These are phyloP conservation scores for Drosophila sulfurigaster DNA, from an alignment of 1,140 invertebrate genomes.

Conservation along the genomic window DNA sequence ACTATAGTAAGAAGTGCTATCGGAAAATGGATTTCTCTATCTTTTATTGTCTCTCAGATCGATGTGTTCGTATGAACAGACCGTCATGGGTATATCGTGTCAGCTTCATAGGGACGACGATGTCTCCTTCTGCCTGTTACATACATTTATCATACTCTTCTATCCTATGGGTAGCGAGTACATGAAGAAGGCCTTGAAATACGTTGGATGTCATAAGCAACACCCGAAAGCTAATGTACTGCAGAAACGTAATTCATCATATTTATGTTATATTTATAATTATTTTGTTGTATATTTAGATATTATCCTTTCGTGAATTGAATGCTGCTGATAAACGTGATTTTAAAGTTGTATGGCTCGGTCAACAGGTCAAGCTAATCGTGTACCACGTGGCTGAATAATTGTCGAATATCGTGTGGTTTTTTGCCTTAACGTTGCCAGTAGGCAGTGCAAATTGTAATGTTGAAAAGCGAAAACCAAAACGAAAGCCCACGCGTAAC, in stretches of 20 bases:
- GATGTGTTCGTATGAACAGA: no score
- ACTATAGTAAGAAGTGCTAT: no score
- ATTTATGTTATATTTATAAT: neutral
- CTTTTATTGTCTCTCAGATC: no score
- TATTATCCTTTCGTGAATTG: slow-evolving; percentile 23
- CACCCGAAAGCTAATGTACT: neutral
- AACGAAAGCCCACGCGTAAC: slow-evolving; percentile 24
- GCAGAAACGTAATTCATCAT: neutral
- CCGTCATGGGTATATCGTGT: no score
- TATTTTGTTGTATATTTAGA: neutral
- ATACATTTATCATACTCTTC: no score
- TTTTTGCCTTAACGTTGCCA: neutral
- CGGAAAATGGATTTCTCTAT: no score
- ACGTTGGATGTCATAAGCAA: slow-evolving; percentile 3
- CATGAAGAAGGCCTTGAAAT: slow-evolving; percentile 22
- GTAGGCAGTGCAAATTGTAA: slow-evolving; percentile 15
- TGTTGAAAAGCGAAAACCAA: slow-evolving; percentile 29
- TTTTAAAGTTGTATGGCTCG: neutral
- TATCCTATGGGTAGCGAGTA: no score
- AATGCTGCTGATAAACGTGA: slow-evolving; percentile 1
- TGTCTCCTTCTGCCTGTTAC: no score
- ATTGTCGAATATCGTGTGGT: slow-evolving; percentile 20
- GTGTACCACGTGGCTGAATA: neutral
- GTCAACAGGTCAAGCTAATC: slow-evolving; percentile 23
- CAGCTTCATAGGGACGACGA: no score